A percentile compares a stretch with the other conserved stretches of the same genome.
Conservation (phyloP, 2,113 vertebrate genomes). For the Aspidoscelis tigris region DNA sequence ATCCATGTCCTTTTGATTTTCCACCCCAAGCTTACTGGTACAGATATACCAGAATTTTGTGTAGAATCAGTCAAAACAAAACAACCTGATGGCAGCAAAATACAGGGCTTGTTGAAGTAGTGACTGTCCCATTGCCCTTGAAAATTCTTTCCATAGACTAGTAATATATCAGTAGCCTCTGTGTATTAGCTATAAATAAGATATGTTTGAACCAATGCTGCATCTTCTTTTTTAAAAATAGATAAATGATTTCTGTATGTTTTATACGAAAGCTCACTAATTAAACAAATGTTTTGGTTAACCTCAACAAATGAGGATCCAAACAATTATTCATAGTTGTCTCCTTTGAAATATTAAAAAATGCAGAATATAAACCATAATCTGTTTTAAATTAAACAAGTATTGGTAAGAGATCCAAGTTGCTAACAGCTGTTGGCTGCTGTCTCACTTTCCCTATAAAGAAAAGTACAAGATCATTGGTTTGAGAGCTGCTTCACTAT, state of each 20-base stretch:
- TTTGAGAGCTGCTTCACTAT: neutral
- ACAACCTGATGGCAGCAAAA: too few species aligned
- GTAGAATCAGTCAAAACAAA: too few species aligned
- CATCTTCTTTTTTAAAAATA: slow-evolving; percentile 26
- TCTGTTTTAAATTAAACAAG: neutral
- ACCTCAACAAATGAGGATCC: slow-evolving; percentile 38
- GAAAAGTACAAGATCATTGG: rapidly evolving
- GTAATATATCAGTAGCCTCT: neutral
- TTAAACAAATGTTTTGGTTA: slow-evolving; percentile 9
- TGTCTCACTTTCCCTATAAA: slow-evolving; percentile 20
- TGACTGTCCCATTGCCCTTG: too few species aligned
- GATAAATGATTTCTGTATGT: neutral
- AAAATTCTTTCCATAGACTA: slow-evolving; percentile 9
- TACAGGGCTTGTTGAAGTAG: too few species aligned
- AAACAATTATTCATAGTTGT: slow-evolving; percentile 30
- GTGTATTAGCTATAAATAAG: slow-evolving; percentile 32
- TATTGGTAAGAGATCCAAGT: neutral
- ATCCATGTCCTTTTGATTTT: too few species aligned
- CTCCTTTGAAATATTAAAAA: slow-evolving; percentile 13
- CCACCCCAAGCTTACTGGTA: too few species aligned
- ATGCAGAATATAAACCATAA: slow-evolving; percentile 17
- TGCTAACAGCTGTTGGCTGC: neutral
- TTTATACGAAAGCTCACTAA: neutral
- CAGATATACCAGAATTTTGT: too few species aligned
- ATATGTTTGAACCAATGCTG: slow-evolving; percentile 1